Percentiles rank a stretch among this genome's conserved stretches.
These are phyloP conservation scores for Cacoxenus indagator DNA, from an alignment of 2,888 invertebrate species.

Conservation along the genomic window DNA sequence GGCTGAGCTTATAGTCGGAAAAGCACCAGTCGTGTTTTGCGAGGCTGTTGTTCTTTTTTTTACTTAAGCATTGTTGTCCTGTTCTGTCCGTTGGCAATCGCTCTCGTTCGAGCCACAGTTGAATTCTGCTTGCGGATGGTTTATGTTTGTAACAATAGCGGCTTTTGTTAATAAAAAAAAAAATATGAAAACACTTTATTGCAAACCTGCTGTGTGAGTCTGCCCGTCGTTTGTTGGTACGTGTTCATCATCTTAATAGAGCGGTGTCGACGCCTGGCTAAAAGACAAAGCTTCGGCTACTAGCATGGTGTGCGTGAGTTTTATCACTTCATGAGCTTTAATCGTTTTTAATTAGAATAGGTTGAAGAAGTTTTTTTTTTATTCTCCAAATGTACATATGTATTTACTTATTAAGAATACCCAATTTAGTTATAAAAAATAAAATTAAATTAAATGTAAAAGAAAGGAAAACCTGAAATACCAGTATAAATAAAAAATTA, in stretches of 20 bases:
- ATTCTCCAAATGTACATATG: too few relatives aligned
- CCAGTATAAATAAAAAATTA: too few relatives aligned
- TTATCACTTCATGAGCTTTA: constrained; percentile 55
- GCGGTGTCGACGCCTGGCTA: constrained; percentile 24
- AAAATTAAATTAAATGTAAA: too few relatives aligned
- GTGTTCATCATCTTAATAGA: constrained; percentile 52
- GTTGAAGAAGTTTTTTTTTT: too few relatives aligned
- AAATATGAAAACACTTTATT: constrained; percentile 27
- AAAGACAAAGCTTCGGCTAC: not conserved
- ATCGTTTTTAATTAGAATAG: constrained; percentile 48
- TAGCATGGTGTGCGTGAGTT: constrained; percentile 44
- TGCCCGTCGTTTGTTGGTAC: constrained; percentile 42
- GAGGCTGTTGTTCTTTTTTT: too few relatives aligned
- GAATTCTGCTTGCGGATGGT: not conserved
- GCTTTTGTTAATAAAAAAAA: constrained; percentile 32
- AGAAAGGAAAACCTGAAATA: too few relatives aligned
- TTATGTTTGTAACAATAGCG: not conserved
- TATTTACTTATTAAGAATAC: too few relatives aligned
- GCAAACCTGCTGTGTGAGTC: constrained; percentile 34
- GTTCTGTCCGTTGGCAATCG: constrained; percentile 48
- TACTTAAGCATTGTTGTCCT: too few relatives aligned
- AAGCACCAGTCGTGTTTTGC: constrained; percentile 41
- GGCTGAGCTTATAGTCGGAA: constrained; percentile 52
- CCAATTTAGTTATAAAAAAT: too few relatives aligned
- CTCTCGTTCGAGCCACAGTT: constrained; percentile 26